A percentile compares a stretch with the other conserved stretches of the same genome.
Evolutionary conservation across 2,888 invertebrate genomes (phyloP).

Genomic region (Aspidiotus destructor): DNA sequence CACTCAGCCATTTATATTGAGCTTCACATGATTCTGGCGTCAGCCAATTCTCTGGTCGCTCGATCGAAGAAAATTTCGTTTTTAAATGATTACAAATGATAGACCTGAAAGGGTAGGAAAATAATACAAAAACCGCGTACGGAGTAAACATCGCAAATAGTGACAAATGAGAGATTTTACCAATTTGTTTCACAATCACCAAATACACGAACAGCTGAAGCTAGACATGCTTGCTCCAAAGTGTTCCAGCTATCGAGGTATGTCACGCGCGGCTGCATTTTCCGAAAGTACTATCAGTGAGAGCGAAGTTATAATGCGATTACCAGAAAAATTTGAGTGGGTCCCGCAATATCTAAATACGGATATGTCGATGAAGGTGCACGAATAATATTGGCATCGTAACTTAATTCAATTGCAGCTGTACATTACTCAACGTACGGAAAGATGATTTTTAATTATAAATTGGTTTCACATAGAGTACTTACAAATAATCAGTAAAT

Average conservation of each 20-base stretch:
- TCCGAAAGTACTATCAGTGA: not conserved
- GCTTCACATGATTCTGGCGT: slow-evolving; percentile 29
- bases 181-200: slow-evolving; percentile 69
- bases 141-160: slow-evolving; percentile 36
- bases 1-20: slow-evolving; percentile 25
- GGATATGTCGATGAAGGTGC: too few species aligned
- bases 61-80: slow-evolving; percentile 2
- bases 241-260: slow-evolving; percentile 55
- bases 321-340: too few species aligned
- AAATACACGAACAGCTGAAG: slow-evolving; percentile 71
- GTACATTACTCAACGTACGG: too few species aligned
- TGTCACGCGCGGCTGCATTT: slow-evolving; percentile 16
- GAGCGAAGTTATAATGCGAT: too few species aligned
- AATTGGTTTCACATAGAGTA: too few species aligned
- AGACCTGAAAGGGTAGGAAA: not conserved
- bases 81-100: slow-evolving; percentile 15
- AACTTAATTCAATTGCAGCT: too few species aligned
- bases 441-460: too few species aligned
- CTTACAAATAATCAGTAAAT: too few species aligned
- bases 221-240: slow-evolving; percentile 72
- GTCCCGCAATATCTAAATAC: too few species aligned
- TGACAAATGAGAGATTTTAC: slow-evolving; percentile 36
- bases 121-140: slow-evolving; percentile 4
- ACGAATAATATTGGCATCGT: too few species aligned
- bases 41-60: slow-evolving; percentile 29